Evolutionary conservation across 2,797 vertebrate genomes (phyloP).

Genomic region (Amphiprion clarkii): DNA sequence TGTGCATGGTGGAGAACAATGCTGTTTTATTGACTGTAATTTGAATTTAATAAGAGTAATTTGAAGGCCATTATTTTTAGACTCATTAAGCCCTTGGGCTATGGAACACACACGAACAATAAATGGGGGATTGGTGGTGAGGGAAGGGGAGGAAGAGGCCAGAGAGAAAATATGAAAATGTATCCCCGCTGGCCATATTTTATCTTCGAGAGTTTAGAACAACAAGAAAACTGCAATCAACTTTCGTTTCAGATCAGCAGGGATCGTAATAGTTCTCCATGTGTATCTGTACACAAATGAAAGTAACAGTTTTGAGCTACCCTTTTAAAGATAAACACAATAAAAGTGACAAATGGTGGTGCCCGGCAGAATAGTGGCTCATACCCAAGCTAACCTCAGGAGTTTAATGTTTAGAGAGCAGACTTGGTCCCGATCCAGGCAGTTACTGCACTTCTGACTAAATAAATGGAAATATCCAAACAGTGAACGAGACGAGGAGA

Average conservation of each 20-base stretch:
- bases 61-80: slow-evolving; percentile 64
- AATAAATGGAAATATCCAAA: slow-evolving; percentile 59
- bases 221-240: slow-evolving; percentile 30
- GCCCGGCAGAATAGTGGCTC: slow-evolving; percentile 14
- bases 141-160: neutral
- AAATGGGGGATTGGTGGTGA: slow-evolving; percentile 12
- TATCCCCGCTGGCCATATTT: slow-evolving; percentile 35
- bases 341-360: slow-evolving; percentile 27
- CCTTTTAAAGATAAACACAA: slow-evolving; percentile 22
- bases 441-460: slow-evolving; percentile 47
- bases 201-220: slow-evolving; percentile 26
- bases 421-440: slow-evolving; percentile 44
- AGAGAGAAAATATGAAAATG: slow-evolving; percentile 30
- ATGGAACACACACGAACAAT: slow-evolving; percentile 22
- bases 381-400: neutral
- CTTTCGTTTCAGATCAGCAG: slow-evolving; percentile 31
- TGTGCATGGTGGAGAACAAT: slow-evolving; percentile 39
- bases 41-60: slow-evolving; percentile 46
- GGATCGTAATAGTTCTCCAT: slow-evolving; percentile 11
- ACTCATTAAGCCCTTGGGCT: slow-evolving; percentile 61
- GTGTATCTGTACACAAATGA: slow-evolving; percentile 15
- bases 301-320: slow-evolving; percentile 13
- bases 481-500: slow-evolving; percentile 57
- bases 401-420: slow-evolving; percentile 45
- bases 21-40: slow-evolving; percentile 52